Percentiles rank a stretch among this genome's conserved stretches.
phyloP scores from a whole-genome alignment of 2,888 invertebrate species.

The Acrobeloides nanus region DNA sequence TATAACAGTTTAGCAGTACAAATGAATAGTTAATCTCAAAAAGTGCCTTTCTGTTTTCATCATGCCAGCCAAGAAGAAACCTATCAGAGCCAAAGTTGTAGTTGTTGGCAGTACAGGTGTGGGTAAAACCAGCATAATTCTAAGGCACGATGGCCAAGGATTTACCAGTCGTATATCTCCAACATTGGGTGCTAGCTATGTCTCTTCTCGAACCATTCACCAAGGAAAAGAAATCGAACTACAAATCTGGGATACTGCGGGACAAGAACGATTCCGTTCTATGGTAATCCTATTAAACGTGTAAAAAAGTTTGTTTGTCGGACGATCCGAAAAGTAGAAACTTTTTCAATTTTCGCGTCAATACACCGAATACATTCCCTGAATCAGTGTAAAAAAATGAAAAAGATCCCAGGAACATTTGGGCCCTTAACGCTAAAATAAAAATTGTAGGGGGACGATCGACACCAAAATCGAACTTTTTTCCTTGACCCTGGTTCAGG shows the following conservation, averaged over 20 bases:
- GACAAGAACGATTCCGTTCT: conserved; percentile 32
- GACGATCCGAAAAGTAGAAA: too few species aligned
- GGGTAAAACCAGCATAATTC: conserved; percentile 34
- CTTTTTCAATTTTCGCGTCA: too few species aligned
- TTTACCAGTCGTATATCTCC: conserved; percentile 26
- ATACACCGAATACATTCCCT: too few species aligned
- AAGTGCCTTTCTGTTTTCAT: background rate
- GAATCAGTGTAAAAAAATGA: too few species aligned
- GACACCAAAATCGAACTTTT: too few species aligned
- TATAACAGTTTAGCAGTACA: background rate
- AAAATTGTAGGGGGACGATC: too few species aligned
- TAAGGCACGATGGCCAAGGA: conserved; percentile 30
- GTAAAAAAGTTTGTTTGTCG: too few species aligned
- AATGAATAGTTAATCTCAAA: background rate
- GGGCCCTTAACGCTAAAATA: too few species aligned
- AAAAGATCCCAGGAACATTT: too few species aligned
- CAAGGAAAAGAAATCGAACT: conserved; percentile 16
- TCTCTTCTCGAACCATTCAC: conserved; percentile 10
- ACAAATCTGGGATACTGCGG: conserved; percentile 32
- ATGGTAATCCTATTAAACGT: too few species aligned
- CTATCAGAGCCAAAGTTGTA: conserved; percentile 23
- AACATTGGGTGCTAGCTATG: conserved; percentile 31
- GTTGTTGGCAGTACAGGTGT: conserved; percentile 27
- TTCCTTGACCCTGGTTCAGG: too few species aligned
- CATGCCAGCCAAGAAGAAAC: conserved; percentile 6